These are phyloP conservation scores for Mylabris sibirica DNA, from an alignment of 2,888 invertebrate species.

Conservation along the genomic window DNA sequence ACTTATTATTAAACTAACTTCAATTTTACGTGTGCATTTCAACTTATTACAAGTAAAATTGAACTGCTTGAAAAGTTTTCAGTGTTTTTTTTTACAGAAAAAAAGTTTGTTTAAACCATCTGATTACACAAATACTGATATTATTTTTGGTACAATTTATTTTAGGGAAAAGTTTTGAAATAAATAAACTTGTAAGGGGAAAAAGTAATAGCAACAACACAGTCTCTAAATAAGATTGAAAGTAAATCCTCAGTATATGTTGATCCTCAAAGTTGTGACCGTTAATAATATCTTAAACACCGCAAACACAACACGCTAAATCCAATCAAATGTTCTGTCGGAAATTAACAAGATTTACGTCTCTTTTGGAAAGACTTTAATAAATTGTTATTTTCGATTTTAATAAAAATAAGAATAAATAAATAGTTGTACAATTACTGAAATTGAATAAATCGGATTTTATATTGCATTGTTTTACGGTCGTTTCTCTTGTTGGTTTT, in stretches of 20 bases:
- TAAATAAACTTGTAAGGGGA: background rate
- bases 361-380: background rate
- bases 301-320: conserved; percentile 41
- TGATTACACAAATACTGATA: background rate
- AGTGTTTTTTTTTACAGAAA: background rate
- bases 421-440: background rate
- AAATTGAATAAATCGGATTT: conserved; percentile 8
- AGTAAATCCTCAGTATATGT: conserved; percentile 44
- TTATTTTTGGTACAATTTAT: background rate
- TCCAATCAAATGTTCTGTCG: conserved; percentile 41
- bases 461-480: background rate
- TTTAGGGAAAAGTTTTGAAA: background rate
- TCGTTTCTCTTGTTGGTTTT: background rate
- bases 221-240: conserved; percentile 48
- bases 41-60: background rate
- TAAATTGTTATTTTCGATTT: background rate
- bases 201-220: conserved; percentile 33
- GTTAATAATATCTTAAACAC: conserved; percentile 49
- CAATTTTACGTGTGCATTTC: background rate
- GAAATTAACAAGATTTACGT: conserved; percentile 42
- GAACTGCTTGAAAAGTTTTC: background rate
- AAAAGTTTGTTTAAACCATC: background rate
- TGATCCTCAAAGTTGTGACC: conserved; percentile 47
- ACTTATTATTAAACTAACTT: background rate
- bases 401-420: background rate